Base-by-base conservation (phyloP, 2,113 vertebrate species). In the Rostratula benghalensis region DNA sequence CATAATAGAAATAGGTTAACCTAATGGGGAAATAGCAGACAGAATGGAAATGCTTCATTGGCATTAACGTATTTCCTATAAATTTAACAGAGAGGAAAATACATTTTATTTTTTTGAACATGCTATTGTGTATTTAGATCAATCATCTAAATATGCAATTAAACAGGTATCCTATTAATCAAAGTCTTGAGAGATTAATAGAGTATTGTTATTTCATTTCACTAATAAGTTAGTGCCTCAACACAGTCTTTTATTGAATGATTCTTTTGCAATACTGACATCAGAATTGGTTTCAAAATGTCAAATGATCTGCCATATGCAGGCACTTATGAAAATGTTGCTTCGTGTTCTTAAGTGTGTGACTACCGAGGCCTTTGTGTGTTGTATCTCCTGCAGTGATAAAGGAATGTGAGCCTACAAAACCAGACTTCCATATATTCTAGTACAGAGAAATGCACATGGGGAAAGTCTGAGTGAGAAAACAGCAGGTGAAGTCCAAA, bases 131-230 rank as follows among this genome's bases (percentile, higher is more conserved):
- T 35, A 50, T 77, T 93, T 68, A 89, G 37, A 75, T 80, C 60
- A 74, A 59, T 83, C 37, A 91, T 57, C 56, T 45, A 70, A 95
- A 94, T 76, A 63, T 57, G 70, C 83, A 92, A 39, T 91, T 83
- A 93, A 10, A 43, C 50, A 71, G 75, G 39, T 79, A 46, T 37
- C 33, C 63, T 89, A 84, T 93, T 76, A 79, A 84, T 87, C 71
- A 93, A 87, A 90, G 31, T 45, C 16, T 33, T 51, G 53, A 10
- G 16, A 89, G 20, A 73, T 67, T 75, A 96, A 63, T 56, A 60
- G 48, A 61, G 7, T 7, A 51, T 63, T 30, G 25, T 85, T 83
- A 37, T 59, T 67, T 89, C 82, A 93, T 93, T 93, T 91, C 48
- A 56, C 54, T 73, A 53, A 21, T 53, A 91, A 90, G 15, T 33